Evolutionary conservation across 2,113 vertebrate species (phyloP).

Genomic region (Pampusana beccarii): DNA sequence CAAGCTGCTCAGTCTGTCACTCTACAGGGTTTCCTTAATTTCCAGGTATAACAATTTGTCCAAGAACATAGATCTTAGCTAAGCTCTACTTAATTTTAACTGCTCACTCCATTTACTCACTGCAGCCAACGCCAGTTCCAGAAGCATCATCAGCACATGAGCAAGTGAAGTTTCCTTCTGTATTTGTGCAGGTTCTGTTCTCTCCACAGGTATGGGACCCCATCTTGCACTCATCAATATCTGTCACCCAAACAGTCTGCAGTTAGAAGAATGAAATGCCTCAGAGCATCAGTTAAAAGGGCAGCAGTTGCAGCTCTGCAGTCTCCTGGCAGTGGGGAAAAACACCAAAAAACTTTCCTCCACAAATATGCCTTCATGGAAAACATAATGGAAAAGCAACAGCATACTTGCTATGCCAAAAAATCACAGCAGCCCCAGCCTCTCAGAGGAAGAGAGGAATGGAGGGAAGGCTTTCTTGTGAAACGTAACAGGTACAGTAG

Average conservation of each 20-base stretch:
- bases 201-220: conserved; percentile 75
- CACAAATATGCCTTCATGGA: not conserved
- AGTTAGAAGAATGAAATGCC: conserved; percentile 47
- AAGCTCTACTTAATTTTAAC: not conserved
- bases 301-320: not conserved
- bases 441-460: not conserved
- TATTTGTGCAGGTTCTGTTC: conserved; percentile 77
- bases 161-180: conserved; percentile 76
- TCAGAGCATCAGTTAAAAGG: not conserved
- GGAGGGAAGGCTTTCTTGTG: not conserved
- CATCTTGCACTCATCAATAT: conserved; percentile 80
- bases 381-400: not conserved
- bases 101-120: conserved; percentile 58
- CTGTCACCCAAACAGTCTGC: conserved; percentile 71
- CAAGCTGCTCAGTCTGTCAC: not conserved
- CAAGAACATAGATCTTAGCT: not conserved
- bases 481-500: not conserved
- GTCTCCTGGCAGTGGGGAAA: not conserved
- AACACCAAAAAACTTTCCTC: not conserved
- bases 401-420: not conserved
- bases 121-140: conserved; percentile 62
- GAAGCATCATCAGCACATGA: conserved; percentile 50
- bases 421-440: not conserved
- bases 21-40: not conserved
- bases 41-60: not conserved